Percentiles rank a stretch among this genome's conserved stretches.
phyloP scores from a whole-genome alignment of 2,797 vertebrate species.

The Zenarchopterus dispar region DNA sequence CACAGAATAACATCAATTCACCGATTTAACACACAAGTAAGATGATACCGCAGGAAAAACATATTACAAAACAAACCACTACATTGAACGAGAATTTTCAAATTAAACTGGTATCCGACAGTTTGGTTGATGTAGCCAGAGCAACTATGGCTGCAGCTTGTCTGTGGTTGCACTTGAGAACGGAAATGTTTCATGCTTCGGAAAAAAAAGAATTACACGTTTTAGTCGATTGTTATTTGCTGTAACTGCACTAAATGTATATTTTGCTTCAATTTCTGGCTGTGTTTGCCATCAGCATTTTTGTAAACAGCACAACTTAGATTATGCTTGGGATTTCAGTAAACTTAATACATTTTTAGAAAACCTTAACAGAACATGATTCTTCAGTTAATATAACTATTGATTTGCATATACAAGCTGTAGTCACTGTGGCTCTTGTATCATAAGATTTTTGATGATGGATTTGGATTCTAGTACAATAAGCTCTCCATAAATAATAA shows the following conservation, averaged over 20 bases:
- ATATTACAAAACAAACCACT: slow-evolving; percentile 25
- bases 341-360: too few species aligned
- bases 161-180: slow-evolving; percentile 4
- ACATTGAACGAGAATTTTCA: slow-evolving; percentile 38
- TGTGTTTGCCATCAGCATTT: not conserved
- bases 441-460: slow-evolving; percentile 39
- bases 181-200: slow-evolving; percentile 4
- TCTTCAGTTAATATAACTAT: slow-evolving; percentile 1
- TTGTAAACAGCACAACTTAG: slow-evolving; percentile 1
- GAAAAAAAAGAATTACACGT: slow-evolving; percentile 2
- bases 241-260: slow-evolving; percentile 14
- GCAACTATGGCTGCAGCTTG: slow-evolving; percentile 40
- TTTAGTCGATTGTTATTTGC: slow-evolving; percentile 32
- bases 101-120: slow-evolving; percentile 26
- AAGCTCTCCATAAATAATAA: slow-evolving; percentile 74
- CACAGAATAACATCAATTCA: slow-evolving; percentile 47
- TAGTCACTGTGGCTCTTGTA: slow-evolving; percentile 42
- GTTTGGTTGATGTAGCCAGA: slow-evolving; percentile 34
- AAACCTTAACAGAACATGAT: not conserved
- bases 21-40: slow-evolving; percentile 58
- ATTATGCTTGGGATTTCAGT: too few species aligned
- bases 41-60: slow-evolving; percentile 48
- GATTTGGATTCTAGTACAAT: slow-evolving; percentile 55
- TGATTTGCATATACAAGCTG: slow-evolving; percentile 47
- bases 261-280: slow-evolving; percentile 16